Evolutionary conservation across 2,888 invertebrate species (phyloP).

Genomic region (Rhyacophila evoluta): DNA sequence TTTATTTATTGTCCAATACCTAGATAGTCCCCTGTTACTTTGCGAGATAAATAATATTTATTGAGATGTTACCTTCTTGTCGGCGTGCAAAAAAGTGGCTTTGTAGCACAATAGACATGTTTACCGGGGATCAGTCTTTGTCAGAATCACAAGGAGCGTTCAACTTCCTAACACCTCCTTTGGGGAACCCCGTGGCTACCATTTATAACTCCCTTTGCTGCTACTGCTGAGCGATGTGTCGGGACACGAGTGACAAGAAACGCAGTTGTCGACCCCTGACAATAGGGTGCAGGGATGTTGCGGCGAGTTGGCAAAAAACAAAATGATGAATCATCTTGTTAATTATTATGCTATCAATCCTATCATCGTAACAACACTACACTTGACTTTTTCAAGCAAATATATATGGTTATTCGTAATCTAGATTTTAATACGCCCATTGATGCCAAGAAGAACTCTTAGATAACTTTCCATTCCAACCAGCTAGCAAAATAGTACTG

Average conservation of each 20-base stretch:
- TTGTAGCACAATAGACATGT: slow-evolving; percentile 8
- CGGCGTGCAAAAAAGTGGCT: slow-evolving; percentile 22
- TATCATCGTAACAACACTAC: no score
- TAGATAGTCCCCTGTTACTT: slow-evolving; percentile 6
- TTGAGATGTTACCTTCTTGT: slow-evolving; percentile 1
- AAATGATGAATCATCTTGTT: slow-evolving; percentile 3
- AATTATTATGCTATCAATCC: no score
- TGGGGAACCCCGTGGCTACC: background rate
- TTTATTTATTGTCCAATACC: background rate
- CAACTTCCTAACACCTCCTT: slow-evolving; percentile 18
- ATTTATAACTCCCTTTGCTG: slow-evolving; percentile 37
- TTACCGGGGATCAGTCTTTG: slow-evolving; percentile 30
- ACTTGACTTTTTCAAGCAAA: no score
- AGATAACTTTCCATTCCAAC: no score
- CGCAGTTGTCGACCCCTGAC: background rate
- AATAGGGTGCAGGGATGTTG: background rate
- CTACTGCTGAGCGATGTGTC: slow-evolving; percentile 14
- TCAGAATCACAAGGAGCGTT: slow-evolving; percentile 5
- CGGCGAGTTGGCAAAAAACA: background rate
- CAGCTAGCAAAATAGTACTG: no score
- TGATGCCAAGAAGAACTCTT: no score
- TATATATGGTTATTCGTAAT: no score
- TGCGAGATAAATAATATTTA: background rate
- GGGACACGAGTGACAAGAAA: slow-evolving; percentile 3
- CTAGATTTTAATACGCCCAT: no score